phyloP scores from a whole-genome alignment of 2,113 vertebrate species.

The Fregetta grallaria region DNA sequence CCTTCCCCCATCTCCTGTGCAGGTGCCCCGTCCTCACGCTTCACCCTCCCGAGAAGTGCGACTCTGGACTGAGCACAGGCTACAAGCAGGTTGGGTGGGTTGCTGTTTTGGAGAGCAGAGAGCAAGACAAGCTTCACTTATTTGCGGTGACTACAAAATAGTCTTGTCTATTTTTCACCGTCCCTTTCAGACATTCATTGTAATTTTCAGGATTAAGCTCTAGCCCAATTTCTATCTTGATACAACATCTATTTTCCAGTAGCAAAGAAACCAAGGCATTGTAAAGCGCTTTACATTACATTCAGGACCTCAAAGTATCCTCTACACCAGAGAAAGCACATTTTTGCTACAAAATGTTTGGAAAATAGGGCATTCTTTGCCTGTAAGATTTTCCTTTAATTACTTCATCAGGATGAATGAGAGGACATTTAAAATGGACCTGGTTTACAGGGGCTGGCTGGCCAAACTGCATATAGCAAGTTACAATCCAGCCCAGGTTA shows the following conservation, averaged over 20 bases:
- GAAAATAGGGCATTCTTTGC: not conserved
- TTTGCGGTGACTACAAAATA: not conserved
- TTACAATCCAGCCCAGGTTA: not conserved
- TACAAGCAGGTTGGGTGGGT: not conserved
- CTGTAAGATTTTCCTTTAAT: not conserved
- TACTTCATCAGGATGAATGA: not conserved
- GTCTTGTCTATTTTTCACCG: not conserved
- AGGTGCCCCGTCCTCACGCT: not conserved
- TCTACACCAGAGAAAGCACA: not conserved
- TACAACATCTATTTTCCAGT: not conserved
- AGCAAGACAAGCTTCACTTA: not conserved
- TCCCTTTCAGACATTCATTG: not conserved
- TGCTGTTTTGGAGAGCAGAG: not conserved
- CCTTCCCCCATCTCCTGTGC: not conserved
- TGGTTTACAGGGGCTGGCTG: not conserved
- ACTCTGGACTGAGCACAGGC: not conserved
- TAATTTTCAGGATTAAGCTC: not conserved
- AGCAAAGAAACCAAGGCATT: not conserved
- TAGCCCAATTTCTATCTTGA: not conserved
- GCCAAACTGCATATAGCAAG: not conserved
- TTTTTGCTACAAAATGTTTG: not conserved
- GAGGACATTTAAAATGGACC: not conserved
- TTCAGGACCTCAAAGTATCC: not conserved
- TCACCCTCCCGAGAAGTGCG: not conserved
- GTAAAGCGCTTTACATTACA: not conserved